These are phyloP conservation scores for Tethea ocularis DNA, from an alignment of 2,888 invertebrate genomes.

Conservation along the genomic window DNA sequence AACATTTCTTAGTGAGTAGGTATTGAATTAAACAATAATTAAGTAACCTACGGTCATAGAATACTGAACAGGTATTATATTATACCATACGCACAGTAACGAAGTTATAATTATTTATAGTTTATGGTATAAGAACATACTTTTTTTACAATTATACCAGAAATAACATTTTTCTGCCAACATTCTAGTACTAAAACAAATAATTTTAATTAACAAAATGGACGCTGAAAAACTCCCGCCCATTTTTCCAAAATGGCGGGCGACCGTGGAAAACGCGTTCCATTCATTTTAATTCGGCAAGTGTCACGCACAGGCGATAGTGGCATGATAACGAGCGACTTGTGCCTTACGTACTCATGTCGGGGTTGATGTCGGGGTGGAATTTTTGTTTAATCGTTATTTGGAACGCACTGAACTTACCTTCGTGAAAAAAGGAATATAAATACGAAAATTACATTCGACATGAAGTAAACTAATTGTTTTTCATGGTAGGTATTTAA, in stretches of 20 bases:
- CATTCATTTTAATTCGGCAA: constrained; percentile 57
- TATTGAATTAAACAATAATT: neutral
- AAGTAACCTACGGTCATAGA: neutral
- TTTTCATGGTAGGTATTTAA: neutral
- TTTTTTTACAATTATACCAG: too few species aligned
- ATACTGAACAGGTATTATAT: neutral
- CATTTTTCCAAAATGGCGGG: constrained; percentile 60
- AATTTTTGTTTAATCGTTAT: constrained; percentile 42
- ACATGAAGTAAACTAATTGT: neutral
- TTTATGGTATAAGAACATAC: neutral
- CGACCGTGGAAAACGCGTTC: constrained; percentile 49
- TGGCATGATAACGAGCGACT: constrained; percentile 36
- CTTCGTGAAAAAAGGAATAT: neutral
- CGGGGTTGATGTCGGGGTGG: constrained; percentile 38
- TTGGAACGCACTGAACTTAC: constrained; percentile 26
- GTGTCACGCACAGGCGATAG: constrained; percentile 45
- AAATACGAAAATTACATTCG: neutral
- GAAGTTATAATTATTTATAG: too few species aligned
- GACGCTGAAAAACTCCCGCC: constrained; percentile 37
- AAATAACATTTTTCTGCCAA: neutral
- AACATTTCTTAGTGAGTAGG: neutral
- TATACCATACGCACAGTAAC: neutral
- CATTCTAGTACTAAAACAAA: neutral
- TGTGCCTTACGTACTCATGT: constrained; percentile 36
- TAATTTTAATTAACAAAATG: constrained; percentile 25